These are phyloP conservation scores for Agapornis roseicollis DNA, from an alignment of 2,113 vertebrate species.

Conservation along the genomic window DNA sequence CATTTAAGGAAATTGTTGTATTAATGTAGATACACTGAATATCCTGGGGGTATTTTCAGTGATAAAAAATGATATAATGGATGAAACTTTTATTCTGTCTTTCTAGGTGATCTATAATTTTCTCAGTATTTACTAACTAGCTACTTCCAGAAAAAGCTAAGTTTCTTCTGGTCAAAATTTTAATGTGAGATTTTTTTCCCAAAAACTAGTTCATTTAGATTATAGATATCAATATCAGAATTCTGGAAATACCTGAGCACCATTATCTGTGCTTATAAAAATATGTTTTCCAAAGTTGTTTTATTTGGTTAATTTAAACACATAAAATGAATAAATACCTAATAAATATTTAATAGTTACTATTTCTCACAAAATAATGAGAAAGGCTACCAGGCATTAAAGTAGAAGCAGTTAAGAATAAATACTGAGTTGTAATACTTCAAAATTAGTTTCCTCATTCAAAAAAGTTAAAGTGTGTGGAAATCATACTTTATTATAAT, in stretches of 20 bases:
- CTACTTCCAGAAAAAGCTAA: not conserved
- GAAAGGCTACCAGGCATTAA: not conserved
- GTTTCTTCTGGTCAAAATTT: not conserved
- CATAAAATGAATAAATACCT: not conserved
- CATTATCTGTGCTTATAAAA: not conserved
- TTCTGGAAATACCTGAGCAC: not conserved
- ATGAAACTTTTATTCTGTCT: not conserved
- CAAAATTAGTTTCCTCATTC: not conserved
- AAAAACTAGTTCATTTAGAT: not conserved
- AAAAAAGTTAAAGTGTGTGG: not conserved
- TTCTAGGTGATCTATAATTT: not conserved
- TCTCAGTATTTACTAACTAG: not conserved
- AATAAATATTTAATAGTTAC: not conserved
- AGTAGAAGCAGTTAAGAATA: not conserved
- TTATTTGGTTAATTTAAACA: not conserved
- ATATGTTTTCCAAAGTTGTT: not conserved
- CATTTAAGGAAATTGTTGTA: not conserved
- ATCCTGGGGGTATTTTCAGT: not conserved
- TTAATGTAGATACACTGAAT: not conserved
- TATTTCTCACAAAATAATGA: not conserved
- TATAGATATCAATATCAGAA: not conserved
- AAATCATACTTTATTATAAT: not conserved
- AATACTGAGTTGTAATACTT: not conserved
- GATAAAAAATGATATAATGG: not conserved
- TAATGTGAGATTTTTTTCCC: not conserved